phyloP scores from a whole-genome alignment of 1,140 invertebrate genomes.

The Drosophila chauvacae region DNA sequence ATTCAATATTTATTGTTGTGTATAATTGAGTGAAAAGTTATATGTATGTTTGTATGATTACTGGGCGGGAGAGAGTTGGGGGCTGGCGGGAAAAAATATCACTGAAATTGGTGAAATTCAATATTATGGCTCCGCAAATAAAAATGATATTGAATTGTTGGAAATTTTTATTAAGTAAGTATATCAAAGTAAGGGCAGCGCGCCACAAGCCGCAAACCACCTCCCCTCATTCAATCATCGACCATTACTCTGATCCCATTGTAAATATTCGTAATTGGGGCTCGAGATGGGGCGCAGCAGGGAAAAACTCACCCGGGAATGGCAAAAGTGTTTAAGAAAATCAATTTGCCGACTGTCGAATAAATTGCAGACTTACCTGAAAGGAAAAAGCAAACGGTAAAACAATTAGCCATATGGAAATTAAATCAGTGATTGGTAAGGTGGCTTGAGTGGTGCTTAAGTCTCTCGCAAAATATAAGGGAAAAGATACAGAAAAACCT shows the following conservation, averaged over 20 bases:
- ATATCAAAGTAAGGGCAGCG: constrained; percentile 46
- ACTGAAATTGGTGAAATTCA: constrained; percentile 52
- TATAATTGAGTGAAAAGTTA: constrained; percentile 82
- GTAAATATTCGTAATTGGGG: constrained; percentile 55
- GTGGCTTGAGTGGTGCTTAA: constrained; percentile 8
- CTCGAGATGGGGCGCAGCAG: constrained; percentile 31
- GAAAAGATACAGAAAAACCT: neutral
- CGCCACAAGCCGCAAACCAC: constrained; percentile 27
- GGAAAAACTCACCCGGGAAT: constrained; percentile 45
- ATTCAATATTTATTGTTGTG: constrained; percentile 81
- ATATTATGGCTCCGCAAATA: constrained; percentile 75
- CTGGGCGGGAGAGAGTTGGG: constrained; percentile 7
- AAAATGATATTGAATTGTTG: constrained; percentile 82
- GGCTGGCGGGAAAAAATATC: constrained; percentile 12
- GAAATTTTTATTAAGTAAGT: constrained; percentile 76
- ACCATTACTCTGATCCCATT: constrained; percentile 41
- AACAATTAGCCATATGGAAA: constrained; percentile 51
- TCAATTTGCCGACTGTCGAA: constrained; percentile 37
- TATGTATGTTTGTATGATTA: constrained; percentile 79
- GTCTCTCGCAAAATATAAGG: neutral
- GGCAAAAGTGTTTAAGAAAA: constrained; percentile 53
- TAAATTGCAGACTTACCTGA: constrained; percentile 61
- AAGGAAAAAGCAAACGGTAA: constrained; percentile 44
- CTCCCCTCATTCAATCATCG: constrained; percentile 10
- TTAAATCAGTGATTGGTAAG: constrained; percentile 24